A percentile compares a stretch with the other conserved stretches of the same genome.
Evolutionary conservation across 2,888 invertebrate species (phyloP).

Genomic region (Aradus depressus): DNA sequence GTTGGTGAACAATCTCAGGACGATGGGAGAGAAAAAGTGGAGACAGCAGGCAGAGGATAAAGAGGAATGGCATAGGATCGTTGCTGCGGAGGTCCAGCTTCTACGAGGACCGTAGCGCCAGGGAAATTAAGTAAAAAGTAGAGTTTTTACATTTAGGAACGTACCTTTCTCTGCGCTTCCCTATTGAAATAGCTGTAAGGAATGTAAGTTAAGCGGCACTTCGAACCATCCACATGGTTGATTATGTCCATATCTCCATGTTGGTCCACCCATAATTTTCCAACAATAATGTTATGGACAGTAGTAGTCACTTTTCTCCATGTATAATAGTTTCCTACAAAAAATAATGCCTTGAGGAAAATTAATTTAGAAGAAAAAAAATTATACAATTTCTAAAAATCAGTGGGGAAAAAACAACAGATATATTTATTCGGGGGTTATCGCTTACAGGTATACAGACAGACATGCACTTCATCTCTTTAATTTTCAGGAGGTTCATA

Average conservation of each 20-base stretch:
- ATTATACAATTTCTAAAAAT: background rate
- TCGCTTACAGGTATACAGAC: too few relatives aligned
- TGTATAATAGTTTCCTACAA: slow-evolving; percentile 71
- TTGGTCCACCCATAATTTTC: slow-evolving; percentile 98
- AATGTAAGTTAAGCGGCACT: slow-evolving; percentile 92
- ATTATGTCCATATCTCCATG: slow-evolving; percentile 98
- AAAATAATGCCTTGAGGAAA: background rate
- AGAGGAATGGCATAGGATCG: too few relatives aligned
- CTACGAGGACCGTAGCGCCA: too few relatives aligned
- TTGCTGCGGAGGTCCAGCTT: too few relatives aligned
- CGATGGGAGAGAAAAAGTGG: too few relatives aligned
- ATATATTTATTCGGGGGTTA: too few relatives aligned
- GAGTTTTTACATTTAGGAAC: too few relatives aligned
- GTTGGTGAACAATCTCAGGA: too few relatives aligned
- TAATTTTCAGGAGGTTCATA: too few relatives aligned
- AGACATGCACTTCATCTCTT: too few relatives aligned
- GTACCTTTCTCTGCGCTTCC: slow-evolving; percentile 76
- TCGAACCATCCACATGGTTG: slow-evolving; percentile 79
- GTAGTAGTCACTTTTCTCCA: slow-evolving; percentile 99
- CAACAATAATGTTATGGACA: slow-evolving; percentile 99
- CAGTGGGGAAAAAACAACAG: background rate
- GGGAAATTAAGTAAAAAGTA: too few relatives aligned
- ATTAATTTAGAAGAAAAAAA: background rate
- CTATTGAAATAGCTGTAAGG: slow-evolving; percentile 98
- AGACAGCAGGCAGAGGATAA: too few relatives aligned